Evolutionary conservation across 30 jellyfish, hydroid and myxozoan genomes (phyloP).

Genomic region (Catostylus mosaicus): DNA sequence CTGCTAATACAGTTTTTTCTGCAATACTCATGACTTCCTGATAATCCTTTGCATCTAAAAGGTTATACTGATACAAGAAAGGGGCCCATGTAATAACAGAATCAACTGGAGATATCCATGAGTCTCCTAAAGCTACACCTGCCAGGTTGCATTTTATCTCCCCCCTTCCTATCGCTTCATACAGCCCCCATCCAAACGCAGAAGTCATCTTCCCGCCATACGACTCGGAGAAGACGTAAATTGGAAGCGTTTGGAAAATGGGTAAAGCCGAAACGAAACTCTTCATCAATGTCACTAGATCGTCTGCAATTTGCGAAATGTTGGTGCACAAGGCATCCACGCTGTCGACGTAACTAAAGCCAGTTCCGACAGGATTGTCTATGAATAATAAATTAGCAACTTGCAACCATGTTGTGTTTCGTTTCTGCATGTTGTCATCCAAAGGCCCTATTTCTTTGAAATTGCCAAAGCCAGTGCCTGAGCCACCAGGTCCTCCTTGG

Average conservation of each 20-base stretch:
- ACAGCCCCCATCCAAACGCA: slow-evolving; percentile 70
- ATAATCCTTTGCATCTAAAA: slow-evolving; percentile 65
- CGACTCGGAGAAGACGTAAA: slow-evolving; percentile 82
- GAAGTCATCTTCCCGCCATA: slow-evolving; percentile 97
- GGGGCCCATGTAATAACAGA: slow-evolving; percentile 98
- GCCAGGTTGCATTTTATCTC: slow-evolving; percentile 68
- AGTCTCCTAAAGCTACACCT: slow-evolving; percentile 94
- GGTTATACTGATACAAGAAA: slow-evolving; percentile 73
- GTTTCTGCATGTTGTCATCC: slow-evolving; percentile 69
- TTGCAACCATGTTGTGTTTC: slow-evolving; percentile 82
- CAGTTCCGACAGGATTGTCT: slow-evolving; percentile 97
- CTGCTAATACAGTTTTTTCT: slow-evolving; percentile 57
- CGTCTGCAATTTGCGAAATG: slow-evolving; percentile 89
- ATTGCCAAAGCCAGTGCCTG: slow-evolving; percentile 90
- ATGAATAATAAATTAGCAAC: slow-evolving; percentile 74
- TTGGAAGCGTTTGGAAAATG: slow-evolving; percentile 60
- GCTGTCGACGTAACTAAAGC: slow-evolving; percentile 85
- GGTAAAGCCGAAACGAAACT: slow-evolving; percentile 55
- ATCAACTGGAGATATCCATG: slow-evolving; percentile 95
- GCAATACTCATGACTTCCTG: slow-evolving; percentile 60
- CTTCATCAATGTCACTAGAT: slow-evolving; percentile 61
- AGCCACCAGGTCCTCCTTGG: slow-evolving; percentile 98
- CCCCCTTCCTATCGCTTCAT: slow-evolving; percentile 53
- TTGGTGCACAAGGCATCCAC: slow-evolving; percentile 74
- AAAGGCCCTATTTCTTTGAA: slow-evolving; percentile 88